Base-by-base conservation (phyloP, 1,140 invertebrate species). In the Apis cerana region DNA sequence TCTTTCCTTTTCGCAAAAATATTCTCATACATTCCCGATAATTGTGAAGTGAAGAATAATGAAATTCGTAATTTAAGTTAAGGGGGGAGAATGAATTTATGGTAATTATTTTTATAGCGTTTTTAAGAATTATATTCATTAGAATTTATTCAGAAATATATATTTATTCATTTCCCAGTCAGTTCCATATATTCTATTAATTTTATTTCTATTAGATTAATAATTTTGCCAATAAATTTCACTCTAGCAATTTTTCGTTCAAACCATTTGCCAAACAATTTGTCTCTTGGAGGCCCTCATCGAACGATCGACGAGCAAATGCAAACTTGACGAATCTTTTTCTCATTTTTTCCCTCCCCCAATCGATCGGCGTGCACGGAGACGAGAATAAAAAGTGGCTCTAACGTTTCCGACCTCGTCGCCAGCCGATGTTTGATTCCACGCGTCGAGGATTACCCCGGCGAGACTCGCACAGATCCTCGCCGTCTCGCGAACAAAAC, bases 361-460 rank as follows among this genome's bases (percentile, higher is more conserved):
- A 4, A 33, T n/a, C 27, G 13, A 15, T 74, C 61, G 12, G 43
- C 43, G 12, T 11, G 23, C 50, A 56, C 75, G 8, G 27, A 11
- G 13, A 58, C 23, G 12, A 61, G 21, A 33, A 10, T 48, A 54
- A 78, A 78, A 58, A 68, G 21, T 48, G 65, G 61, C 50, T 23
- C 74, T 19, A 15, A 61, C 64, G 43, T 80, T 77, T n/a, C 58
- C 72, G 65, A 71, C 75, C n/a, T 12, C 27, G 10, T 9, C 68
- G 48, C 19, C 19, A 21, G 48, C 19, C 19, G 27, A 33, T 43
- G 52, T 58, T 62, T 58, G 76, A 85, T 64, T 70, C 59, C 33
- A 12, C 75, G 74, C 23, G 58, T 10, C 23, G 50, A n/a, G 61
- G 48, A 65, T 76, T 65, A 76, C 50, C 33, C 33, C 12, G 48